phyloP scores from a whole-genome alignment of 2,888 invertebrate genomes.

The Brachyopa scutellaris region DNA sequence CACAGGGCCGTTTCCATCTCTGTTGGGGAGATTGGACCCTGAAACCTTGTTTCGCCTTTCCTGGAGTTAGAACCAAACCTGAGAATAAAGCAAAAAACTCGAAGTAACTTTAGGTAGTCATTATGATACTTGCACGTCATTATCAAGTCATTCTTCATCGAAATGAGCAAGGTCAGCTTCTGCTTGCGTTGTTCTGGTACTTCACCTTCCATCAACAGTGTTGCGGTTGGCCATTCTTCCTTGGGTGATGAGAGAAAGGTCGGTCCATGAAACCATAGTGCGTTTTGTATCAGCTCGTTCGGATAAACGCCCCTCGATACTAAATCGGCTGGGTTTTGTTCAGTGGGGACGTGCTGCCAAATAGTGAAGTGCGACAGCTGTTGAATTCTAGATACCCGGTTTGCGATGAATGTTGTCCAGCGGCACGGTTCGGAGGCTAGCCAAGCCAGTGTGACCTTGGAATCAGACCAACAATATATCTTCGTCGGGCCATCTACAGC shows the following conservation, averaged over 20 bases:
- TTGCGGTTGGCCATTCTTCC: neutral
- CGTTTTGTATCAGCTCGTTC: neutral
- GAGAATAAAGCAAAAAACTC: too few relatives aligned
- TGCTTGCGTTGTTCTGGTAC: neutral
- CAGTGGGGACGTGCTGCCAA: neutral
- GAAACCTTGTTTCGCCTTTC: too few relatives aligned
- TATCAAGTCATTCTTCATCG: too few relatives aligned
- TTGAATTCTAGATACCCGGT: neutral
- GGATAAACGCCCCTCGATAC: neutral
- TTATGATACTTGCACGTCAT: too few relatives aligned
- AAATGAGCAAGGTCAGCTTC: neutral
- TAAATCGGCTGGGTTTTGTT: too few relatives aligned
- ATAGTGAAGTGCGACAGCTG: neutral
- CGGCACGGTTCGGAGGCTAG: neutral
- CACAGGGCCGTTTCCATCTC: too few relatives aligned
- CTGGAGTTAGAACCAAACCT: too few relatives aligned
- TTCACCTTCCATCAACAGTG: neutral
- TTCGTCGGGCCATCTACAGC: too few relatives aligned
- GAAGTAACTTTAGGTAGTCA: too few relatives aligned
- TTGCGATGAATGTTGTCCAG: neutral
- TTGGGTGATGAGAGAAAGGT: neutral
- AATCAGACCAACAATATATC: neutral
- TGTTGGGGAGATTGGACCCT: too few relatives aligned
- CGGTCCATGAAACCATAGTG: neutral
- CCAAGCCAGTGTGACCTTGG: neutral